These are phyloP conservation scores for Calameuta pallipes DNA, from an alignment of 2,888 invertebrate genomes.

Conservation along the genomic window DNA sequence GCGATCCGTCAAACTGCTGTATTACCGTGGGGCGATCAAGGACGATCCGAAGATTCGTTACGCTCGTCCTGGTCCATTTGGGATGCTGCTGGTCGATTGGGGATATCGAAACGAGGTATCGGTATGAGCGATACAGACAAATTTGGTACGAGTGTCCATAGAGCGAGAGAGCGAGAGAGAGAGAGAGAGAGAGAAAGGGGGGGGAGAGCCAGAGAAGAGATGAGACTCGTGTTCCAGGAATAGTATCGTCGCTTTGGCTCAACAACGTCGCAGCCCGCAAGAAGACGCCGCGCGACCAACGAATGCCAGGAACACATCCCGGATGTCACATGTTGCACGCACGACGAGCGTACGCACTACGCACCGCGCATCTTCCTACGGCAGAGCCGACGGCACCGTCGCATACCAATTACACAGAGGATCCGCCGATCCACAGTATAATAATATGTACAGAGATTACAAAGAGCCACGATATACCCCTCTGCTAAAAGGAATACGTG, in stretches of 20 bases:
- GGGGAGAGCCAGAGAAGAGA: slow-evolving; percentile 10
- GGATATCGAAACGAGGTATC: background rate
- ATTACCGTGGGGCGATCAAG: too few species aligned
- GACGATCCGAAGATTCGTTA: too few species aligned
- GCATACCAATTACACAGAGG: background rate
- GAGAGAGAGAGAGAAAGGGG: slow-evolving; percentile 8
- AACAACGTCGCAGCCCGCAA: slow-evolving; percentile 11
- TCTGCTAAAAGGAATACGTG: too few species aligned
- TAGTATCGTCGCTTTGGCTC: slow-evolving; percentile 29
- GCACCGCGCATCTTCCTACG: slow-evolving; percentile 2
- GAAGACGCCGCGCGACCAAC: background rate
- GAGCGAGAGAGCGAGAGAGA: slow-evolving; percentile 5
- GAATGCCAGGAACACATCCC: slow-evolving; percentile 21
- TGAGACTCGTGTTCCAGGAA: slow-evolving; percentile 25
- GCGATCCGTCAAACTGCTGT: too few species aligned
- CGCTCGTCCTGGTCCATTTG: too few species aligned
- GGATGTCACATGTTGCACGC: slow-evolving; percentile 25
- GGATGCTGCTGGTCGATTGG: too few species aligned
- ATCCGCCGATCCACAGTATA: background rate
- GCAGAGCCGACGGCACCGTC: background rate
- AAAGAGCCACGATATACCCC: too few species aligned
- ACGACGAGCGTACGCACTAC: slow-evolving; percentile 4
- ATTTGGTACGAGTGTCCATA: too few species aligned
- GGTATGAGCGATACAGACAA: slow-evolving; percentile 9
- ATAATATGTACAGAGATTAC: too few species aligned